Evolutionary conservation across 2,797 vertebrate genomes (phyloP), one percentile per base, ranked within the genome.

Genomic region (Cottoperca gobio): DNA sequence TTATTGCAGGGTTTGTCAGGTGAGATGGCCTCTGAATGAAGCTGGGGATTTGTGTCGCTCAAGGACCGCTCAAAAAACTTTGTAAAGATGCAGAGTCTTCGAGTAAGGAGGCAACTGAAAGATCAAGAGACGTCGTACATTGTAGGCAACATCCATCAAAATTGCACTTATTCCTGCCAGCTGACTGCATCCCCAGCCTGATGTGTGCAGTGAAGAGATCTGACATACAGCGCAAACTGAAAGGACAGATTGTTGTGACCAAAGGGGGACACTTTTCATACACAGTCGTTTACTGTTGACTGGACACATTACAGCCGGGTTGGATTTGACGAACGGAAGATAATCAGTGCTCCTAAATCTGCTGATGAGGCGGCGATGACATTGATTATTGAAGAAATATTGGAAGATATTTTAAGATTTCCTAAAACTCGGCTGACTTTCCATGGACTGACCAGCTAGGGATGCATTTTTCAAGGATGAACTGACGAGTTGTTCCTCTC

Each of bases 331-430:
- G 59, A 82, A n/a, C 48, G 33, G 50, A 81, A 53, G 49, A 78
- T 31, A 0, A 24, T 63, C 65, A 45, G 31, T 48, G 23, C 63
- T 57, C 43, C 69, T 48, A 66, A 67, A 58, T 70, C 50, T 48
- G 17, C 64, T 60, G 37, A 57, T 59, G 42, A 76, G 67, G 82
- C 65, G 39, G 21, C 66, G 37, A 67, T 23, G 70, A 53, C 42
- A 35, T 33, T 68, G 19, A 70, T 37, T 54, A 8, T 8, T 55
- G 66, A 87, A 73, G 64, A 76, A 31, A 48, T 57, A 65, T 21
- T 74, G 37, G 83, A 90, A 66, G 83, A 82, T 50, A 26, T 13
- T 67, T n/a, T 69, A 79, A 71, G 70, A 60, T 54, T 81, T 64
- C 63, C 53, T 31, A 3, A 58, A 65, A 58, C 52, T 55, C 39